These are phyloP conservation scores for Salmo trutta DNA, from an alignment of 2,797 vertebrate species.

Conservation along the genomic window DNA sequence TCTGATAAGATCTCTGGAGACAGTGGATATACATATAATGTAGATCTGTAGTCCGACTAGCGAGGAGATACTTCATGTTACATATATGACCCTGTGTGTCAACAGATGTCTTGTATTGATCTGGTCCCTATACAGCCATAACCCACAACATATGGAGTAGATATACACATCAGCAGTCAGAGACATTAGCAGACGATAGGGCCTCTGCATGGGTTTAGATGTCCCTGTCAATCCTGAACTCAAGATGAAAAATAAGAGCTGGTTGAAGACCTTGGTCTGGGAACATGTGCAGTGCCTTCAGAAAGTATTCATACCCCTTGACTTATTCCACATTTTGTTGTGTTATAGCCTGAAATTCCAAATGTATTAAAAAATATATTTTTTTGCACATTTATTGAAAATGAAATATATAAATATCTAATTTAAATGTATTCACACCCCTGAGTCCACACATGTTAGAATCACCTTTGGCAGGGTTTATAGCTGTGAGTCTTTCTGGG, in stretches of 20 bases:
- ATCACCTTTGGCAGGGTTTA: too few species aligned
- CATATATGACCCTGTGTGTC: slow-evolving; percentile 32
- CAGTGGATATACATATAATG: neutral
- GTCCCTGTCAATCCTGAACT: neutral
- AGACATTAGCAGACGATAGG: neutral
- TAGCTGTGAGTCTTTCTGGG: too few species aligned
- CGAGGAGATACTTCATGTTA: neutral
- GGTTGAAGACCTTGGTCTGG: too few species aligned
- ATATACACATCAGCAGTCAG: neutral
- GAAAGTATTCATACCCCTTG: too few species aligned
- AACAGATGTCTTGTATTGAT: slow-evolving; percentile 65
- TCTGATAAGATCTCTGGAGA: slow-evolving; percentile 1
- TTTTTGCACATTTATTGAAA: too few species aligned
- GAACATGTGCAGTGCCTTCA: too few species aligned
- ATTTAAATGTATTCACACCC: too few species aligned
- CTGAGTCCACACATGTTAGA: too few species aligned
- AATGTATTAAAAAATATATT: too few species aligned
- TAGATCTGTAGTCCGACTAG: neutral
- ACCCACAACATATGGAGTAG: neutral
- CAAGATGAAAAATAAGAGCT: neutral
- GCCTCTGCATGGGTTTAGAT: neutral
- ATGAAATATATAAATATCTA: too few species aligned
- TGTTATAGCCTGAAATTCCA: too few species aligned
- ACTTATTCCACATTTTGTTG: too few species aligned
- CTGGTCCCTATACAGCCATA: neutral